Evolutionary conservation across 53 echinoderm and acorn worm genomes (phyloP).

Genomic region (Holothuria scabra): DNA sequence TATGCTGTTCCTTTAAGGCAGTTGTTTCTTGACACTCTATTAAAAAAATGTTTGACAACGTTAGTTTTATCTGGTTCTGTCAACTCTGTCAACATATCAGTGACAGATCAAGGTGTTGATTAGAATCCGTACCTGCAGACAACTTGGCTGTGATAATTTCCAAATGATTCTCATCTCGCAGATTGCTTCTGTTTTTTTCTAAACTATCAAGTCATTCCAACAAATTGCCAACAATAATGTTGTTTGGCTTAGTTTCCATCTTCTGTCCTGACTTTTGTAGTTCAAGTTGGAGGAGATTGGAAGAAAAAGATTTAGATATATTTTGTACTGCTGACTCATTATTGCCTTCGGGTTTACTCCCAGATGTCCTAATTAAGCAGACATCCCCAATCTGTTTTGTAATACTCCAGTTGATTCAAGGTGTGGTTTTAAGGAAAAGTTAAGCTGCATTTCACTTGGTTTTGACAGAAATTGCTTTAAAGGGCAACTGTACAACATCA

Average conservation of each 20-base stretch:
- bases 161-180: constrained; percentile 4
- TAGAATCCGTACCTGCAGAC: neutral
- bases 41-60: no score
- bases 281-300: neutral
- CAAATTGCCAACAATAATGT: constrained; percentile 5
- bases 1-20: no score
- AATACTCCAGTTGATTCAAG: no score
- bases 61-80: no score
- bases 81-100: constrained; percentile 8
- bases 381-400: neutral
- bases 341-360: neutral
- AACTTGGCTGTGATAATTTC: neutral
- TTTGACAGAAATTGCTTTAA: no score
- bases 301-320: neutral
- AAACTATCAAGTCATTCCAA: neutral
- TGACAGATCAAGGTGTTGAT: constrained; percentile 10
- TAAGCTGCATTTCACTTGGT: no score
- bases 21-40: no score
- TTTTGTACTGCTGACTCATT: constrained; percentile 27
- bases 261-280: neutral
- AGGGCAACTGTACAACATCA: no score
- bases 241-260: neutral
- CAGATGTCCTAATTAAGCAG: constrained; percentile 21
- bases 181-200: constrained; percentile 5
- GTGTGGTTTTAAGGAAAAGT: no score